phyloP scores from a whole-genome alignment of 2,888 invertebrate genomes.

The Melanostoma mellinum region DNA sequence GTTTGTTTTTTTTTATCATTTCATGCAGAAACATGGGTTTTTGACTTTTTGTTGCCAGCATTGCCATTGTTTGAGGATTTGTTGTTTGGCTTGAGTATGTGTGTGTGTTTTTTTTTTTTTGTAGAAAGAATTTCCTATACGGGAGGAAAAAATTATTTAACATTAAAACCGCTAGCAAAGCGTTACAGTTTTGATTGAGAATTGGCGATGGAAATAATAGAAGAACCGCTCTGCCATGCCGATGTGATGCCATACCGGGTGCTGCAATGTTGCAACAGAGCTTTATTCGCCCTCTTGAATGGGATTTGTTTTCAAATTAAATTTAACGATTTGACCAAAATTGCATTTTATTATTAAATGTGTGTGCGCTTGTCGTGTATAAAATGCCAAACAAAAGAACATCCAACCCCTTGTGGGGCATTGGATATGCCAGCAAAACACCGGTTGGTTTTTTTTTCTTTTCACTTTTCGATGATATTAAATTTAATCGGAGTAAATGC shows the following conservation, averaged over 20 bases:
- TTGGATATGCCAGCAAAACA: too few species aligned
- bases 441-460: not conserved
- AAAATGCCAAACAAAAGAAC: constrained; percentile 40
- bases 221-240: not conserved
- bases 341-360: constrained; percentile 64
- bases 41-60: constrained; percentile 25
- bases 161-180: constrained; percentile 57
- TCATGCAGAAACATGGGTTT: not conserved
- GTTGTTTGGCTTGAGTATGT: constrained; percentile 13
- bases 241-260: not conserved
- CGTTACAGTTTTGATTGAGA: constrained; percentile 53
- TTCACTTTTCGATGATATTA: not conserved
- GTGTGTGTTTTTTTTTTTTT: constrained; percentile 27
- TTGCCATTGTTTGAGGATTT: constrained; percentile 57
- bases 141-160: constrained; percentile 20
- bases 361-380: constrained; percentile 24
- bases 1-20: not conserved
- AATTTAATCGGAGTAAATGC: constrained; percentile 22
- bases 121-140: not conserved
- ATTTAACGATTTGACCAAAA: constrained; percentile 65
- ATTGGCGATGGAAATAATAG: constrained; percentile 29
- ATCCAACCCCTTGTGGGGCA: not conserved
- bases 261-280: not conserved
- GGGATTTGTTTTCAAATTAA: constrained; percentile 70
- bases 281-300: constrained; percentile 28